phyloP scores from a whole-genome alignment of 2,113 vertebrate genomes.

The Oophaga pumilio region DNA sequence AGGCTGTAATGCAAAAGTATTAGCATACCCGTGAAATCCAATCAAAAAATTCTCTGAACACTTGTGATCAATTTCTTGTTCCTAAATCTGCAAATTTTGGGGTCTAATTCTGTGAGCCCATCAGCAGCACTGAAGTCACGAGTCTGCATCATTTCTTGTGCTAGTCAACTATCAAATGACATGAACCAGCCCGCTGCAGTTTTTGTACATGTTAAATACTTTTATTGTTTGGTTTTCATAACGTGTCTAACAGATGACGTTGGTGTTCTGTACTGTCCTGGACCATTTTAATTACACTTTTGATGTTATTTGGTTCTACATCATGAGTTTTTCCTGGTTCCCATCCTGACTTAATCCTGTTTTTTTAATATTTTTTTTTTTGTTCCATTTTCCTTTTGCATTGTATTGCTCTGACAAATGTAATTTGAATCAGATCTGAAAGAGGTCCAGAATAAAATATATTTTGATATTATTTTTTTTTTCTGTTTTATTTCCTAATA shows the following conservation, averaged over 20 bases:
- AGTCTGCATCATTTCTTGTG: slow-evolving; percentile 83
- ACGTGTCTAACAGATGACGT: slow-evolving; percentile 82
- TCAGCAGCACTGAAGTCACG: slow-evolving; percentile 84
- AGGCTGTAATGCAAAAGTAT: background rate
- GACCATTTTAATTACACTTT: slow-evolving; percentile 88
- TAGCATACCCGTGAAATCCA: background rate
- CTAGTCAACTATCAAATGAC: slow-evolving; percentile 79
- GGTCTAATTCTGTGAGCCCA: slow-evolving; percentile 84
- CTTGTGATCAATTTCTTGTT: slow-evolving; percentile 75
- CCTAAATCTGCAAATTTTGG: slow-evolving; percentile 79
- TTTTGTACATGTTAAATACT: slow-evolving; percentile 94
- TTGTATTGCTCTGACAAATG: slow-evolving; percentile 98
- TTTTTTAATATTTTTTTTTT: slow-evolving; percentile 66
- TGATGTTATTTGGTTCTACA: slow-evolving; percentile 82
- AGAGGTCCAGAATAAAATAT: slow-evolving; percentile 99
- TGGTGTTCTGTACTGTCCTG: slow-evolving; percentile 87
- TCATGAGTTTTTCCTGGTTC: slow-evolving; percentile 77
- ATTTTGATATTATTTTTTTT: slow-evolving; percentile 92
- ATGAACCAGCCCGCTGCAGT: slow-evolving; percentile 81
- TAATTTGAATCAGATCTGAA: slow-evolving; percentile 96
- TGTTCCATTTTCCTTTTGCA: slow-evolving; percentile 87
- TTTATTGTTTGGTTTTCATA: slow-evolving; percentile 95
- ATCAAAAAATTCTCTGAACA: slow-evolving; percentile 74
- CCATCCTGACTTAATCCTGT: slow-evolving; percentile 73
- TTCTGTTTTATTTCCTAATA: slow-evolving; percentile 45